Base-by-base conservation (phyloP, 2,888 invertebrate species). In the Cotesia congregata region DNA sequence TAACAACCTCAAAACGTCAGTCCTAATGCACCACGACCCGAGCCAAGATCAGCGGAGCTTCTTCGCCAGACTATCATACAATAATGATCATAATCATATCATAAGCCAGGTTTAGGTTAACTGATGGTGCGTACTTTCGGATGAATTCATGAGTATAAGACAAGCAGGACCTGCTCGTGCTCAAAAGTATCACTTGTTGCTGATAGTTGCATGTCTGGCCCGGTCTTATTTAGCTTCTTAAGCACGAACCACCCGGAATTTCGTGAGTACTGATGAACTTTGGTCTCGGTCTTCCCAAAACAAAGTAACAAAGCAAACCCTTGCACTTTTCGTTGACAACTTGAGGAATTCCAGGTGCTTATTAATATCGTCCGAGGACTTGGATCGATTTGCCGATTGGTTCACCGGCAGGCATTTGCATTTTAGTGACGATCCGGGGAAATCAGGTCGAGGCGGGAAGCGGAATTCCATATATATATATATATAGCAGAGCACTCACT, bases 151-250 rank as follows among this genome's bases (percentile, higher is more conserved):
- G 38, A 41, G 12, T 40, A 17, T 40, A 17, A 17, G 17, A 73
- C 50, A 15, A 73, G 40, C 61, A 77, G 74, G 75, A 67, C 76
- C 71, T 82, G 80, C 79, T 84, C 82, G 82, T 85, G 84, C 83
- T 77, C 72, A 62, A 84, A 85, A 85, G 84, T 86, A 83, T 86
- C 87, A 88, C 88, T 88, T 88, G 87, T 88, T 88, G 87, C 87
- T 88, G 87, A 86, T 84, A 78, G 85, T 88, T 86, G 87, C 88
- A 88, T 88, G 88, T 88, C 87, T 86, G 83, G 69, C 69, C 65
- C 39, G 69, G 72, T 76, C 67, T 67, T 71, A 76, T 76, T 76
- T 71, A 40, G 30, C 71, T 74, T 70, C 15, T 20, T 69, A 9
- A 50, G 39, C 39, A 70, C 65, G 71, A 12, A 38, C 20, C 17